These are phyloP conservation scores for Leptopterna dolabrata DNA, from an alignment of 2,888 invertebrate species.

Conservation along the genomic window DNA sequence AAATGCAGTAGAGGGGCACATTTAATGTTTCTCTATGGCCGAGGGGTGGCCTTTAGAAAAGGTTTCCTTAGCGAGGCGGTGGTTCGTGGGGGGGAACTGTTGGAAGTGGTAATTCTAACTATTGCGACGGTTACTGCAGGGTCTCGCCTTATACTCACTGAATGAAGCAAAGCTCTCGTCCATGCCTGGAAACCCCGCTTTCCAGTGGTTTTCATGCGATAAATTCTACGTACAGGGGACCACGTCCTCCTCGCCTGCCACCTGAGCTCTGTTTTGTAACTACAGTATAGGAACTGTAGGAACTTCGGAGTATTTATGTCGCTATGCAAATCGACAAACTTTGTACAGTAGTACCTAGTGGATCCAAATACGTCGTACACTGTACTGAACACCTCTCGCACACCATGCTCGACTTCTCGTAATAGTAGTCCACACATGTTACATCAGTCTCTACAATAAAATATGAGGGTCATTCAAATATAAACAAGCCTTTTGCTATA, in stretches of 20 bases:
- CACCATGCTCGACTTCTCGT: no score
- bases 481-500: no score
- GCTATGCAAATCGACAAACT: neutral
- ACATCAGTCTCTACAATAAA: no score
- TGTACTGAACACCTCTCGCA: no score
- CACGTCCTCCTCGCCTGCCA: neutral
- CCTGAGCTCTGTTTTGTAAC: neutral
- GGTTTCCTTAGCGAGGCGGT: neutral
- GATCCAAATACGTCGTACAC: no score
- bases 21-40: neutral
- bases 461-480: no score
- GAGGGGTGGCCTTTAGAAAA: neutral
- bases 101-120: neutral
- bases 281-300: neutral
- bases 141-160: neutral
- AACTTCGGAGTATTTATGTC: neutral
- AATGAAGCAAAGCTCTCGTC: neutral
- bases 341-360: neutral
- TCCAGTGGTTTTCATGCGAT: neutral
- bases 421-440: no score
- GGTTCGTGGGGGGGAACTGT: neutral
- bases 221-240: neutral
- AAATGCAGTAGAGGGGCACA: no score
- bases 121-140: neutral
- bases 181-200: neutral